Base-by-base conservation (phyloP, 2,888 invertebrate species). In the Dorcus hopei region DNA sequence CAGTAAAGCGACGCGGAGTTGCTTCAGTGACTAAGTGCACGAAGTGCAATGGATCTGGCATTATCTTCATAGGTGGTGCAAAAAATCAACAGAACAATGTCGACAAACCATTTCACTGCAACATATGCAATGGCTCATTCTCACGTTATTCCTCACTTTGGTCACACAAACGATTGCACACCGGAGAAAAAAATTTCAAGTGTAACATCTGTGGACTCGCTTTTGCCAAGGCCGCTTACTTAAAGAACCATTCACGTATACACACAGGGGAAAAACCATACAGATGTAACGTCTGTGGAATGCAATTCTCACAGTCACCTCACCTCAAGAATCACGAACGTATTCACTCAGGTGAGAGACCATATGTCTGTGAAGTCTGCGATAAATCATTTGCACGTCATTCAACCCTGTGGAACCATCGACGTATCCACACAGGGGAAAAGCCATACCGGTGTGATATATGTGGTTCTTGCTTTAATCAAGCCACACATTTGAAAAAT, bases 291-390 rank as follows among this genome's bases (percentile, higher is more conserved):
- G 91, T 92, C 23, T 93, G 93, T 75, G 93, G 93, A 49, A 93
- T 93, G 93, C 92, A 92, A 75, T 93, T 93, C 76, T 92, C 92
- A 5, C 93, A 93, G 72, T 91, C 91, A 56, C 93, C 93, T 2
- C 93, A 93, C 82, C 80, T 93, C 54, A 93, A 93, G 73, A 93
- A 93, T 76, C 93, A 93, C 73, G 93, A 93, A 77, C 83, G 93
- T 71, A 93, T 93, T 57, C 93, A 93, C 76, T 91, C 91, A 38
- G 93, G 93, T 2, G 93, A 93, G 72, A 86, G 92, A 63, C 93
- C 93, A 0, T 93, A 93, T 75, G 91, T 93, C 60, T 93, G 93
- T 76, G 93, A 93, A 77, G 66, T 93, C 19, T 93, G 93, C 72
- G 92, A 93, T 74, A 93, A 93, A 78, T 91, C 91, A 38, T 93